Conservation (phyloP, 1,140 invertebrate species). For the Ladona fulva region DNA sequence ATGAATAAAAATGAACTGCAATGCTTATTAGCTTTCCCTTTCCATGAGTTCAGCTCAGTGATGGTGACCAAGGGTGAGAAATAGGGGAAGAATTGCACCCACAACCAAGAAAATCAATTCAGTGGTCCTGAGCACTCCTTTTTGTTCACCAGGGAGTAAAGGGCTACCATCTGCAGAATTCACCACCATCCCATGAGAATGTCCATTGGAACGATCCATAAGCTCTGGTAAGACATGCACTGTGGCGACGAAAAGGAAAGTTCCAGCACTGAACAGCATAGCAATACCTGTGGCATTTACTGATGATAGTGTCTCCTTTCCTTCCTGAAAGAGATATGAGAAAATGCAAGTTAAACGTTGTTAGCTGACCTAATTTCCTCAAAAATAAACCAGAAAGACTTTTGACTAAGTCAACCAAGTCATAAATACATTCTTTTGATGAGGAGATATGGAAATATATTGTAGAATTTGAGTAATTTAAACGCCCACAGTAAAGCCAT, state of each 20-base stretch:
- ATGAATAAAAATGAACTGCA: no score
- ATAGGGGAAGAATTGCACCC: conserved; percentile 74
- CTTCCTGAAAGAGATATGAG: conserved; percentile 47
- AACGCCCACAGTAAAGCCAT: no score
- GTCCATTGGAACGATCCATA: conserved; percentile 37
- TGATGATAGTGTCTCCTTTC: conserved; percentile 62
- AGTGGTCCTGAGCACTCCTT: conserved; percentile 51
- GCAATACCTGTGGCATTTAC: conserved; percentile 90
- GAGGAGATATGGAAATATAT: no score
- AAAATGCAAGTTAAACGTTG: no score
- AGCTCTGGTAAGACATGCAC: conserved; percentile 96
- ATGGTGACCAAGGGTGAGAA: conserved; percentile 85
- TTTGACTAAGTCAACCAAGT: no score
- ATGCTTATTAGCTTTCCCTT: no score
- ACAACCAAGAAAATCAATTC: conserved; percentile 76
- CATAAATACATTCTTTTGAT: no score
- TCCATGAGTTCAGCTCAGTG: conserved; percentile 47
- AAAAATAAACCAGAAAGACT: no score
- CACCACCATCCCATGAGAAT: conserved; percentile 24
- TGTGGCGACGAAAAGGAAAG: conserved; percentile 97
- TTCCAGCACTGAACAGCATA: conserved; percentile 97
- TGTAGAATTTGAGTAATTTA: no score
- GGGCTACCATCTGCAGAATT: conserved; percentile 17
- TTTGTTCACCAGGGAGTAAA: conserved; percentile 39
- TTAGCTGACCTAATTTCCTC: no score